phyloP scores from a whole-genome alignment of 92 coral and sea anemone species.

The Parazoanthus atlanticus region DNA sequence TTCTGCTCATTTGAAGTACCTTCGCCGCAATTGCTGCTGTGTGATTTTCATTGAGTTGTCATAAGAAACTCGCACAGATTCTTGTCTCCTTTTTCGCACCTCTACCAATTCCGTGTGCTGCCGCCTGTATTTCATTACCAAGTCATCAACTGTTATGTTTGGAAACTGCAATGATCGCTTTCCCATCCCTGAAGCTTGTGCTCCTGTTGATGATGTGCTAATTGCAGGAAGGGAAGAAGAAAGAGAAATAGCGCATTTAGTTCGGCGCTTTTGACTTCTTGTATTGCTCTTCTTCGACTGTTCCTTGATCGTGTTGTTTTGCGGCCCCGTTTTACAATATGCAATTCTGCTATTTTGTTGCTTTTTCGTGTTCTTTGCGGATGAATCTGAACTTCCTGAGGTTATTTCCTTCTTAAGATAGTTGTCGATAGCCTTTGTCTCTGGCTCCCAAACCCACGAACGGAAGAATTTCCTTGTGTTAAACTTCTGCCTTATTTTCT shows the following conservation, averaged over 20 bases:
- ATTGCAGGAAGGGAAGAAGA: constrained; percentile 44
- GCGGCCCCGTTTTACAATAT: not conserved
- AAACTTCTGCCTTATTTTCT: constrained; percentile 49
- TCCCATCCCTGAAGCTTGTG: not conserved
- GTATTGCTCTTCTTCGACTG: not conserved
- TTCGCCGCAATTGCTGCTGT: constrained; percentile 8
- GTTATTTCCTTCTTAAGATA: constrained; percentile 31
- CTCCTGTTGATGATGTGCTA: constrained; percentile 25
- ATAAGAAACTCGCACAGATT: constrained; percentile 5
- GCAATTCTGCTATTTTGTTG: not conserved
- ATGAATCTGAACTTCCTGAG: not conserved
- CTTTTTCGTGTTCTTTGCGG: not conserved
- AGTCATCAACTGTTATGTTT: constrained; percentile 42
- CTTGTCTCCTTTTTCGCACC: constrained; percentile 27
- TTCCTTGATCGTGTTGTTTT: not conserved
- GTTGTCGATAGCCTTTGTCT: constrained; percentile 10
- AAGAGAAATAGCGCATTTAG: not conserved
- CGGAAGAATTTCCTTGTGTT: constrained; percentile 56
- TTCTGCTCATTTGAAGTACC: constrained; percentile 22
- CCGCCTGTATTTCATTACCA: constrained; percentile 49
- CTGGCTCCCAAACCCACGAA: constrained; percentile 72
- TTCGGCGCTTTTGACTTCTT: not conserved
- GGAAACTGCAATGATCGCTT: constrained; percentile 35
- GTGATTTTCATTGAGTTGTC: constrained; percentile 38
- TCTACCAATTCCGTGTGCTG: constrained; percentile 53